These are phyloP conservation scores for Distichodus sexfasciatus DNA, from an alignment of 2,797 vertebrate genomes.

Conservation along the genomic window DNA sequence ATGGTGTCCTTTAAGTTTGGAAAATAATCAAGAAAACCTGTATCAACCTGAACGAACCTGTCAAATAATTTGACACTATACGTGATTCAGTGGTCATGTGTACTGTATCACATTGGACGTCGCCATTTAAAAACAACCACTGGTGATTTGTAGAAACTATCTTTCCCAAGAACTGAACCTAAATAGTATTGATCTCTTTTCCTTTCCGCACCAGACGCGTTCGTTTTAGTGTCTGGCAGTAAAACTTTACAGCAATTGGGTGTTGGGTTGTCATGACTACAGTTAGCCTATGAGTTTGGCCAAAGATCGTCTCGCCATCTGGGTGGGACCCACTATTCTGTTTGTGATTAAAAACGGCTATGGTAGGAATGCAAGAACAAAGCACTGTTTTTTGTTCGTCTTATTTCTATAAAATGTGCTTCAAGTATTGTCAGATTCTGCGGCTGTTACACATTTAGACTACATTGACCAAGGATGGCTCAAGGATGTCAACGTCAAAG, in stretches of 20 bases:
- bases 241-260: constrained; percentile 70
- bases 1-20: too few species aligned
- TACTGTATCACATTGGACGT: too few species aligned
- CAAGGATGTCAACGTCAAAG: constrained; percentile 47
- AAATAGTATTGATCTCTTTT: constrained; percentile 27
- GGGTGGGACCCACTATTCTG: constrained; percentile 48
- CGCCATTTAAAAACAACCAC: too few species aligned
- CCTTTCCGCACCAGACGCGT: constrained; percentile 29
- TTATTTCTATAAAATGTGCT: not conserved
- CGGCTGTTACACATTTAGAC: not conserved
- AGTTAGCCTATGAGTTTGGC: constrained; percentile 62
- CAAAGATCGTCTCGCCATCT: constrained; percentile 48
- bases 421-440: not conserved
- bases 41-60: too few species aligned
- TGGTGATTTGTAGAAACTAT: too few species aligned
- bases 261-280: constrained; percentile 71
- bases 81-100: too few species aligned
- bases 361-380: constrained; percentile 34
- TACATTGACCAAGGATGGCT: constrained; percentile 20
- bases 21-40: too few species aligned
- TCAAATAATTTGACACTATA: too few species aligned
- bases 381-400: not conserved
- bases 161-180: too few species aligned
- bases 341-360: constrained; percentile 59
- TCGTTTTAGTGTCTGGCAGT: constrained; percentile 58